Percentiles rank a stretch among this genome's conserved stretches.
phyloP scores from a whole-genome alignment of 2,888 invertebrate species.

The Caenorhabditis uteleia region DNA sequence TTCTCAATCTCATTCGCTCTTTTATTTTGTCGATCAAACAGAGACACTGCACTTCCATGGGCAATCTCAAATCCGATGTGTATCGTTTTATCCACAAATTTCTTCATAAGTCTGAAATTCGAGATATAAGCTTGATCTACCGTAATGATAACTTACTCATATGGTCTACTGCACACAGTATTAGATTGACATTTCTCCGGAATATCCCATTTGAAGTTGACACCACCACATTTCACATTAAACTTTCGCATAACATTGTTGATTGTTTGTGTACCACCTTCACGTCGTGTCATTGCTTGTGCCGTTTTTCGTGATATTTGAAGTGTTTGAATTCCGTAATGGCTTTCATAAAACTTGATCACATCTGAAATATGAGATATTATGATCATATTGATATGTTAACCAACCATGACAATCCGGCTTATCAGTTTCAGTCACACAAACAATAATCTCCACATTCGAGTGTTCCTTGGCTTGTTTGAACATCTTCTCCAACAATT shows the following conservation, averaged over 20 bases:
- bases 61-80: slow-evolving; percentile 47
- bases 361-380: slow-evolving; percentile 13
- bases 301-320: slow-evolving; percentile 19
- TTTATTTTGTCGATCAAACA: slow-evolving; percentile 28
- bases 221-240: slow-evolving; percentile 43
- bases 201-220: slow-evolving; percentile 26
- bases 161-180: slow-evolving; percentile 5
- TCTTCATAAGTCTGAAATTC: neutral
- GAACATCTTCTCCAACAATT: slow-evolving; percentile 9
- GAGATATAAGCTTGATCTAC: neutral
- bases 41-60: slow-evolving; percentile 30
- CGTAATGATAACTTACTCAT: neutral
- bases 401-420: slow-evolving; percentile 18
- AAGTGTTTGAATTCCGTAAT: slow-evolving; percentile 26
- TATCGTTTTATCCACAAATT: slow-evolving; percentile 21
- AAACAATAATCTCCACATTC: slow-evolving; percentile 7
- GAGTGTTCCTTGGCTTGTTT: neutral
- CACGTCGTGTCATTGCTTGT: slow-evolving; percentile 9
- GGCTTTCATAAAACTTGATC: slow-evolving; percentile 31
- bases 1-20: too few species aligned
- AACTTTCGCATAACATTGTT: slow-evolving; percentile 45
- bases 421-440: slow-evolving; percentile 8
- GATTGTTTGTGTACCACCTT: slow-evolving; percentile 26
- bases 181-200: slow-evolving; percentile 1
- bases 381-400: too few species aligned